A percentile compares a stretch with the other conserved stretches of the same genome.
These are phyloP conservation scores for Herminia tarsipennalis DNA, from an alignment of 2,888 invertebrate species.

Conservation along the genomic window DNA sequence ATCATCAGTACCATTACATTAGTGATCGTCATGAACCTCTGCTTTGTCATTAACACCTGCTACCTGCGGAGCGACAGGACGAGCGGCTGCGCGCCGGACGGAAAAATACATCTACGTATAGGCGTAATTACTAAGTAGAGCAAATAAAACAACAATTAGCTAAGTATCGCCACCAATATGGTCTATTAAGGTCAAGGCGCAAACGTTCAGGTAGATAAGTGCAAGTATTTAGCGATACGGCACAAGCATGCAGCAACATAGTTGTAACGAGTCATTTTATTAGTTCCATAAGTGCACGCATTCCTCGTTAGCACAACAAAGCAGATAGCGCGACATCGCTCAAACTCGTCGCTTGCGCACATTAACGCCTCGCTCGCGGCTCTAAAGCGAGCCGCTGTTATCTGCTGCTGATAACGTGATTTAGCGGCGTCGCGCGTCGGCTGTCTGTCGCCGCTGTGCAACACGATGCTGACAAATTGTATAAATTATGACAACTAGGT, in stretches of 20 bases:
- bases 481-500: conserved; percentile 38
- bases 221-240: conserved; percentile 5
- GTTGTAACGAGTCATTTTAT: conserved; percentile 28
- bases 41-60: no score
- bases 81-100: no score
- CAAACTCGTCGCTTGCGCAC: conserved; percentile 32
- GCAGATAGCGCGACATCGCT: conserved; percentile 46
- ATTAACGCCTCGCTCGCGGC: conserved; percentile 22
- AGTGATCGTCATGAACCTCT: no score
- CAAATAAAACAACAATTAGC: background rate
- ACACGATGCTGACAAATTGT: conserved; percentile 42
- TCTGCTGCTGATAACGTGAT: conserved; percentile 45
- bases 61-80: no score
- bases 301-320: conserved; percentile 18
- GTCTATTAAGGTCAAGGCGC: conserved; percentile 16
- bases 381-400: conserved; percentile 26
- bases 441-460: no score
- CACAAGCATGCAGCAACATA: conserved; percentile 9
- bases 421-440: no score
- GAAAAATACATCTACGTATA: background rate
- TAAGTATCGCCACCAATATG: background rate
- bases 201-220: background rate
- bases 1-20: no score
- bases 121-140: background rate
- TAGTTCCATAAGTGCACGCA: conserved; percentile 34